Conservation (phyloP, 2,888 invertebrate species). For the Andrena flavipes region DNA sequence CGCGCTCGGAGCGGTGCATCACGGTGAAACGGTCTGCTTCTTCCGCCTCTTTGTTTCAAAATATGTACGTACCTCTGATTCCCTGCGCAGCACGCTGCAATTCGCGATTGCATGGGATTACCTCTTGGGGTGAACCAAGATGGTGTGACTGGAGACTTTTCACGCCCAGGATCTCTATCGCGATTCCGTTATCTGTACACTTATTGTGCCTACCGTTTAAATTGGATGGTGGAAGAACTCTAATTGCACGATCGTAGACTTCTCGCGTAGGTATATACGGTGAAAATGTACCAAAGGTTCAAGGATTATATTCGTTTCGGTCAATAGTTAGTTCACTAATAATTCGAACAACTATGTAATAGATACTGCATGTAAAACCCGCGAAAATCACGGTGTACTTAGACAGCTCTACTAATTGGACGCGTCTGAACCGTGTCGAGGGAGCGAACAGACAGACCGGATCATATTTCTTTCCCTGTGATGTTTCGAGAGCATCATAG, state of each 20-base stretch:
- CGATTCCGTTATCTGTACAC: too few species aligned
- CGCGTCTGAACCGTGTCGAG: slow-evolving; percentile 1
- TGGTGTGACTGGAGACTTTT: too few species aligned
- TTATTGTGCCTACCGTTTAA: too few species aligned
- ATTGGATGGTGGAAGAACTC: too few species aligned
- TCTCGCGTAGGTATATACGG: too few species aligned
- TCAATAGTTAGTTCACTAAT: not conserved
- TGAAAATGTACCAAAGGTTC: not conserved
- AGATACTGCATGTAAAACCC: not conserved
- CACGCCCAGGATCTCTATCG: too few species aligned
- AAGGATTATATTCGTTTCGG: not conserved
- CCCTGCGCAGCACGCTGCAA: too few species aligned
- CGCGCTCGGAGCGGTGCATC: not conserved
- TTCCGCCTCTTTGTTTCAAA: not conserved
- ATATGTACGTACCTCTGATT: too few species aligned
- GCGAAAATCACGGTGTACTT: slow-evolving; percentile 7
- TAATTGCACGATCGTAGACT: too few species aligned
- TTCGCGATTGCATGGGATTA: too few species aligned
- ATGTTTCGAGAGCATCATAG: slow-evolving; percentile 63
- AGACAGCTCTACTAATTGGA: not conserved
- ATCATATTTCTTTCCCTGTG: slow-evolving; percentile 42
- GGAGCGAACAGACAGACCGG: not conserved
- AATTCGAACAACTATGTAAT: not conserved
- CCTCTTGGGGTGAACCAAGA: too few species aligned
- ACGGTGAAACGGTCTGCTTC: not conserved